Evolutionary conservation across 2,113 vertebrate species (phyloP).

Genomic region (Mystacornis crossleyi): DNA sequence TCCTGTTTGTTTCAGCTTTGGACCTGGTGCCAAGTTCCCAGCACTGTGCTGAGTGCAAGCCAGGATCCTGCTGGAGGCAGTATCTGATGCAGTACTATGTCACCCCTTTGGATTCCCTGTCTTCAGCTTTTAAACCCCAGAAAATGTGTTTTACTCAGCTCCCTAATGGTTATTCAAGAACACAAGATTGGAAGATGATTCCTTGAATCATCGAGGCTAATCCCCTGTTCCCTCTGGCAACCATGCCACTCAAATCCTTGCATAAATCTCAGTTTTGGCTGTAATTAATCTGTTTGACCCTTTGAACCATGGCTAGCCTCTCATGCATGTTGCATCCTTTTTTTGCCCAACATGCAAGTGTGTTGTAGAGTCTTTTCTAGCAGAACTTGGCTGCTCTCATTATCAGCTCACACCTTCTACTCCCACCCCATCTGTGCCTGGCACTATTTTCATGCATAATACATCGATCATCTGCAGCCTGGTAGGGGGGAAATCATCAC

Average conservation of each 20-base stretch:
- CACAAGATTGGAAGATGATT: not conserved
- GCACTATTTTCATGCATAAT: constrained; percentile 59
- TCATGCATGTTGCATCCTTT: not conserved
- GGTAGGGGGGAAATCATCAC: constrained; percentile 44
- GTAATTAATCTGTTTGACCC: constrained; percentile 8
- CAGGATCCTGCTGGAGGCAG: constrained; percentile 9
- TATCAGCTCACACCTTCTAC: constrained; percentile 65
- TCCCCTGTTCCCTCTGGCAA: not conserved
- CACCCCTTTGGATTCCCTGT: not conserved
- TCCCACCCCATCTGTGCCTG: constrained; percentile 66
- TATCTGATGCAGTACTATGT: not conserved
- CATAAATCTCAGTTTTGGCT: not conserved
- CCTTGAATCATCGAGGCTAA: not conserved
- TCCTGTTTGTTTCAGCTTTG: constrained; percentile 25
- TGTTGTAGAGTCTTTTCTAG: constrained; percentile 15
- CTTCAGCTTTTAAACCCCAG: not conserved
- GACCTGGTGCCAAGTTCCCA: constrained; percentile 8
- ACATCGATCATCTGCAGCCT: constrained; percentile 58
- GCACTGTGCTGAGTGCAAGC: not conserved
- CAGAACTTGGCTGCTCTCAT: constrained; percentile 47
- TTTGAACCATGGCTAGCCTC: not conserved
- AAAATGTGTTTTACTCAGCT: not conserved
- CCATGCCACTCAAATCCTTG: not conserved
- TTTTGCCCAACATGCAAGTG: not conserved
- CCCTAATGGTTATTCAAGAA: not conserved